Conservation (phyloP, 2,888 invertebrate species). For the Spisula solida region DNA sequence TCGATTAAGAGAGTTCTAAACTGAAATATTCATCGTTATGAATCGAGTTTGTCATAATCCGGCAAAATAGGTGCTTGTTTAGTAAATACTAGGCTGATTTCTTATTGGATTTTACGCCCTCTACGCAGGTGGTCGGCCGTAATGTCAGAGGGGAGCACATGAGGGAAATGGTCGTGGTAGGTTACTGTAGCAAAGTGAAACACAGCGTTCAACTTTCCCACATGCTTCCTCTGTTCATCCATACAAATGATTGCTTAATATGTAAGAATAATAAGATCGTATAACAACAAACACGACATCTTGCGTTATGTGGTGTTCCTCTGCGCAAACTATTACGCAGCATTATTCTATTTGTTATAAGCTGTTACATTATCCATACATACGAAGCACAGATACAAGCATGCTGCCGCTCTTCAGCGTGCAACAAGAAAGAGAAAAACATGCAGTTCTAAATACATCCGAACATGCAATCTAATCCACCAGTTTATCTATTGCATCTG, state of each 20-base stretch:
- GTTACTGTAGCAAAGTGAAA: neutral
- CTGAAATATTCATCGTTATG: slow-evolving; percentile 25
- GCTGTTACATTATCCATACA: neutral
- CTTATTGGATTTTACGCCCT: slow-evolving; percentile 23
- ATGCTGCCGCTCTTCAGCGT: neutral
- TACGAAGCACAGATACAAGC: neutral
- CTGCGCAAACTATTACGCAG: neutral
- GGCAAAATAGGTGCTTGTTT: slow-evolving; percentile 39
- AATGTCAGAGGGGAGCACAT: neutral
- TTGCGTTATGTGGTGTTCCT: neutral
- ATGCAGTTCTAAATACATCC: neutral
- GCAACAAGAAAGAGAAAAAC: neutral
- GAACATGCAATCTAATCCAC: neutral
- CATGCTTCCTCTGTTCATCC: neutral
- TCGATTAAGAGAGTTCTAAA: slow-evolving; percentile 53
- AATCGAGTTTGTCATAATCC: slow-evolving; percentile 38
- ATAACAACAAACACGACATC: neutral
- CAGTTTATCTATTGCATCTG: neutral
- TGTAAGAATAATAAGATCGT: neutral
- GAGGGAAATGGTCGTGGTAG: neutral
- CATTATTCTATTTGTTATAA: neutral
- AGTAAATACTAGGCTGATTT: slow-evolving; percentile 26
- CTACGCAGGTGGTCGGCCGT: slow-evolving; percentile 39
- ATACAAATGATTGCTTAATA: neutral
- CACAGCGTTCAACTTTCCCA: neutral